Percentiles rank a stretch among this genome's conserved stretches.
Evolutionary conservation across 2,797 vertebrate genomes (phyloP).

Genomic region (Triplophysa yarkandensis): DNA sequence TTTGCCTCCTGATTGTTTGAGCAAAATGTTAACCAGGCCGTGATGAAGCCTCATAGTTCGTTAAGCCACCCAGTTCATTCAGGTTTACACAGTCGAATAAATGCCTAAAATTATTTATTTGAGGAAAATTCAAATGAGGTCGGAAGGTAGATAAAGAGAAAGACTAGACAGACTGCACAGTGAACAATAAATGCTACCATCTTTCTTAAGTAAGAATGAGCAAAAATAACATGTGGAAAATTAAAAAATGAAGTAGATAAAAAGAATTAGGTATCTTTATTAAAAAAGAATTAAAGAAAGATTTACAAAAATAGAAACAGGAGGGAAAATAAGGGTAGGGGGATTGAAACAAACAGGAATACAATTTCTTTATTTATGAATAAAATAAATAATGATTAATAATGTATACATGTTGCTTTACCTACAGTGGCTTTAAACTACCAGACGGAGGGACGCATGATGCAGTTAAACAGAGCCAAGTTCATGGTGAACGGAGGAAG

Average conservation of each 20-base stretch:
- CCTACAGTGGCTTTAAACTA: conserved; percentile 95
- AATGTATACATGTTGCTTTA: background rate
- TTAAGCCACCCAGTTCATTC: conserved; percentile 24
- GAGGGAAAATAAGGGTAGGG: background rate
- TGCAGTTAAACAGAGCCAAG: conserved; percentile 96
- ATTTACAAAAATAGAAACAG: background rate
- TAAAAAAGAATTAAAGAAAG: too few relatives aligned
- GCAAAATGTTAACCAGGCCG: conserved; percentile 32
- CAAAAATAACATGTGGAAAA: too few relatives aligned
- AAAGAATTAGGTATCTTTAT: too few relatives aligned
- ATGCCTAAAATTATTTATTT: background rate
- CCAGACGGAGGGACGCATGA: conserved; percentile 96
- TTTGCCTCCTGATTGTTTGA: conserved; percentile 27
- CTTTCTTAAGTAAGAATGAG: too few relatives aligned
- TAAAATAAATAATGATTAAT: background rate
- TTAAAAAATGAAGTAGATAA: background rate
- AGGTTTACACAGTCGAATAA: background rate
- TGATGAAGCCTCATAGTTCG: conserved; percentile 16
- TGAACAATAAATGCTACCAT: background rate
- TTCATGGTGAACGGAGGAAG: conserved; percentile 93
- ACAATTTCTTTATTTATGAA: too few relatives aligned
- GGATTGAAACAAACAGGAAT: background rate
- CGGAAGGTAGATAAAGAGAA: background rate
- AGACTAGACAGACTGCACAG: background rate
- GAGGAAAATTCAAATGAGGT: background rate